Base-by-base conservation (phyloP, 2,888 invertebrate species). In the Ormyrus labotus region DNA sequence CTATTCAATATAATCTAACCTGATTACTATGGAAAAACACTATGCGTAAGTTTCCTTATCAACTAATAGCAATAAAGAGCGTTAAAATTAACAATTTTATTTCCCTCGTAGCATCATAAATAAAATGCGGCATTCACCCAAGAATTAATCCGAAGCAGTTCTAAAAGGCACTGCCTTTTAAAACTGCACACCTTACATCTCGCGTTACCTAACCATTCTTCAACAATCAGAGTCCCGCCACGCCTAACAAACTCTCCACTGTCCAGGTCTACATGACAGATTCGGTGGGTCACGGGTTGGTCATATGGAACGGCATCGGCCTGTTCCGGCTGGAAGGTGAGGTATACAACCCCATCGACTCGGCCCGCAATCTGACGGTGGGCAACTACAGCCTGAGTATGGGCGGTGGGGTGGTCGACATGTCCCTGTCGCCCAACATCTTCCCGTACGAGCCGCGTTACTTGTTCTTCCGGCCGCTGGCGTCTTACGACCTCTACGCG, bases 391-490 rank as follows among this genome's bases (percentile, higher is more conserved):
- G 83, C 9, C 95, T 95, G 84, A 93, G 93, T 71, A 87, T 95
- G 61, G 93, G 94, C 92, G 95, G 95, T 84, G 95, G 95, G 0
- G 87, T 95, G 1, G 88, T 95, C 0, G 95, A 94, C 0, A 92
- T 95, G 92, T 93, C 94, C 0, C 84, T 95, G 9, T 93, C 94
- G 4, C 93, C 94, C 0, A 69, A 76, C 10, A 2, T 55, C 10
- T 74, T 64, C 63, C 63, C 68, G 0, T 57, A 80, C 55, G 68
- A 80, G 58, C 64, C 84, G 6, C 82, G 83, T 45, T 79, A 74
- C 6, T 83, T 89, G 1, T 83, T 85, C 73, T 86, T 85, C 71
- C 83, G 85, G 48, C 84, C 89, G 6, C 80, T 87, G 19, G 85
- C 88, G 0, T 88, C 87, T 0, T 83, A 73, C 60, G 84, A 85